Conservation (phyloP, 2,113 vertebrate species). For the Coregonus clupeaformis region DNA sequence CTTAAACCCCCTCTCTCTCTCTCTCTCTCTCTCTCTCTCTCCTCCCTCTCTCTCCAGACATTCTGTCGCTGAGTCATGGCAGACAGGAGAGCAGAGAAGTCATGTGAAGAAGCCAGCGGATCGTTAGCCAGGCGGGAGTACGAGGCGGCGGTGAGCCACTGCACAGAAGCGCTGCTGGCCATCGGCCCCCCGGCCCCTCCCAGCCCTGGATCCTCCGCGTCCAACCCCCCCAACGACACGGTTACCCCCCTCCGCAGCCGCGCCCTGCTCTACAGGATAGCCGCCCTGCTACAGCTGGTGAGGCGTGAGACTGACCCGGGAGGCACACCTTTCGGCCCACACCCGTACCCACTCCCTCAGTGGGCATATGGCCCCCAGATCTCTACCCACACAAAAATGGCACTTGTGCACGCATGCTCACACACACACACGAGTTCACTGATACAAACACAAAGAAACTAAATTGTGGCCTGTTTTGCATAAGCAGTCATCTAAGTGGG, state of each 20-base stretch:
- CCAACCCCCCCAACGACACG: slow-evolving; percentile 63
- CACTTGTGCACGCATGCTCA: not conserved
- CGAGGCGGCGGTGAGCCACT: slow-evolving; percentile 90
- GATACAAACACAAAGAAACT: no score
- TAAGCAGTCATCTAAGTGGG: not conserved
- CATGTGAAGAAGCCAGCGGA: slow-evolving; percentile 99
- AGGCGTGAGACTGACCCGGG: slow-evolving; percentile 50
- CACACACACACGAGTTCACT: no score
- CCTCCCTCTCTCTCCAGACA: slow-evolving; percentile 70
- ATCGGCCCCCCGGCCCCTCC: slow-evolving; percentile 81
- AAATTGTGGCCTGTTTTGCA: no score
- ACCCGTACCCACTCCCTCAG: not conserved
- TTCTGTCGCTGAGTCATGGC: slow-evolving; percentile 99
- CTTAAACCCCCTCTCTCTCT: not conserved
- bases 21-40: slow-evolving; percentile 24
- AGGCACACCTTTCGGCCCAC: not conserved
- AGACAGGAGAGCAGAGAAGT: slow-evolving; percentile 99
- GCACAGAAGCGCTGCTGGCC: slow-evolving; percentile 91
- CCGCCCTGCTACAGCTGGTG: slow-evolving; percentile 93
- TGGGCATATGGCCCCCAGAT: not conserved
- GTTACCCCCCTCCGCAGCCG: slow-evolving; percentile 83
- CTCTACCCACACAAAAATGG: not conserved
- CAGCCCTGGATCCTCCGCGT: slow-evolving; percentile 75
- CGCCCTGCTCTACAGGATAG: slow-evolving; percentile 92
- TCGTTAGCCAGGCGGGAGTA: slow-evolving; percentile 93